phyloP scores from a whole-genome alignment of 2,113 vertebrate genomes.

The Hyaena hyaena region DNA sequence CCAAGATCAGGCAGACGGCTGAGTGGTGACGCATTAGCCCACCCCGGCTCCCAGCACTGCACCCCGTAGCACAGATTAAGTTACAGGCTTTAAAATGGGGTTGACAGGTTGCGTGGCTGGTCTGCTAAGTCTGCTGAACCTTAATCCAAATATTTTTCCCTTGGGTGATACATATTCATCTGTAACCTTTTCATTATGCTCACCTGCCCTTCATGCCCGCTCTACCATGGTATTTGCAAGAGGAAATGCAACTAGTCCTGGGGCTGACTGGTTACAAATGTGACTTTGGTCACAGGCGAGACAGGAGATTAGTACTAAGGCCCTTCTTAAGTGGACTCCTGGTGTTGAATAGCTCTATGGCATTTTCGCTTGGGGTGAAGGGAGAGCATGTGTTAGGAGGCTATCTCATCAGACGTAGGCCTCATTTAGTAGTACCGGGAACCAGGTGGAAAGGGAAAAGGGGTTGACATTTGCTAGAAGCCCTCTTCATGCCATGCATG shows the following conservation, averaged over 20 bases:
- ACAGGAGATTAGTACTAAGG: background rate
- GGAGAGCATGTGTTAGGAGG: too few species aligned
- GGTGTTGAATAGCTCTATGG: background rate
- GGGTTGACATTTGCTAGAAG: background rate
- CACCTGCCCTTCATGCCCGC: constrained; percentile 42
- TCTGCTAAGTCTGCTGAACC: background rate
- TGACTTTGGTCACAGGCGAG: background rate
- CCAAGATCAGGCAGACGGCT: background rate
- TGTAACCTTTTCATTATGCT: constrained; percentile 68
- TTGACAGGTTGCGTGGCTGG: constrained; percentile 16
- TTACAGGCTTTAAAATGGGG: constrained; percentile 28
- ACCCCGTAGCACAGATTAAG: constrained; percentile 47
- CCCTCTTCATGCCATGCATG: background rate
- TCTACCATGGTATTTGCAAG: background rate
- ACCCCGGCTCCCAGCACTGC: rapidly evolving
- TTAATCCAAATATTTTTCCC: constrained; percentile 65
- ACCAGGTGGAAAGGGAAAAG: background rate
- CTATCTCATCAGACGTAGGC: background rate
- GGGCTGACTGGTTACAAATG: background rate
- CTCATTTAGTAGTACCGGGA: background rate
- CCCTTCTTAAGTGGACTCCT: background rate
- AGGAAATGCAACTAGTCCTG: background rate
- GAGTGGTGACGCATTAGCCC: background rate
- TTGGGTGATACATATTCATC: constrained; percentile 66
- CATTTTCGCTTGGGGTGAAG: background rate